Evolutionary conservation across 1,140 invertebrate species (phyloP).

Genomic region (Trachelipus rathkii): DNA sequence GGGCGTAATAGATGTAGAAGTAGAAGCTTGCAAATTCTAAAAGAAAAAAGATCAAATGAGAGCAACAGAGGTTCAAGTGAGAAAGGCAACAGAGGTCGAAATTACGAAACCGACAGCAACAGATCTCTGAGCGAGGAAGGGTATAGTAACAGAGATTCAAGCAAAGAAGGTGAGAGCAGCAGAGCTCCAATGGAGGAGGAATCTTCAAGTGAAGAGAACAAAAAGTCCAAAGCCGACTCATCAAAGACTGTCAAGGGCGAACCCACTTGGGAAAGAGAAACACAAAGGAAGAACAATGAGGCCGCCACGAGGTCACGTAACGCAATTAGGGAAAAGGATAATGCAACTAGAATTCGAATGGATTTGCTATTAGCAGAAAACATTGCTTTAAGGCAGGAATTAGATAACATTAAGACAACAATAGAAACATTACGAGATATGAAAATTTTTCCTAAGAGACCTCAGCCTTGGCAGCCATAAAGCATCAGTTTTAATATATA

Average conservation of each 20-base stretch:
- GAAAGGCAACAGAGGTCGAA: not conserved
- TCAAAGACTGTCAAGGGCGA: slow-evolving; percentile 69
- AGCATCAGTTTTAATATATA: no score
- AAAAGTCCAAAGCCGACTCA: not conserved
- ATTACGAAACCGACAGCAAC: not conserved
- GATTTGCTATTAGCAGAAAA: slow-evolving; percentile 87
- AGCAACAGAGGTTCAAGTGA: no score
- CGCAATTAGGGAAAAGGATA: slow-evolving; percentile 92
- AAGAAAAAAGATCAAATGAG: not conserved
- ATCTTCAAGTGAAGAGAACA: not conserved
- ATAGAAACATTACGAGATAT: no score
- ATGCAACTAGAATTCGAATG: slow-evolving; percentile 91
- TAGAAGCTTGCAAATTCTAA: not conserved
- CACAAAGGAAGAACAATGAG: slow-evolving; percentile 94
- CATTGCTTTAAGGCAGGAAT: not conserved
- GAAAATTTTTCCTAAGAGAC: no score
- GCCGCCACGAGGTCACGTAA: slow-evolving; percentile 94
- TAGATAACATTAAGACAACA: not conserved
- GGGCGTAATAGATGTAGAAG: not conserved
- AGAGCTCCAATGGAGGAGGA: no score
- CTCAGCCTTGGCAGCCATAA: no score
- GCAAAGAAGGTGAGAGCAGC: not conserved
- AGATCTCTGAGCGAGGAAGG: not conserved
- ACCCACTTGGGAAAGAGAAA: slow-evolving; percentile 95
- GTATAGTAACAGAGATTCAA: not conserved